phyloP scores from a whole-genome alignment of 1,140 invertebrate genomes.

The Chrysomallon squamiferum region DNA sequence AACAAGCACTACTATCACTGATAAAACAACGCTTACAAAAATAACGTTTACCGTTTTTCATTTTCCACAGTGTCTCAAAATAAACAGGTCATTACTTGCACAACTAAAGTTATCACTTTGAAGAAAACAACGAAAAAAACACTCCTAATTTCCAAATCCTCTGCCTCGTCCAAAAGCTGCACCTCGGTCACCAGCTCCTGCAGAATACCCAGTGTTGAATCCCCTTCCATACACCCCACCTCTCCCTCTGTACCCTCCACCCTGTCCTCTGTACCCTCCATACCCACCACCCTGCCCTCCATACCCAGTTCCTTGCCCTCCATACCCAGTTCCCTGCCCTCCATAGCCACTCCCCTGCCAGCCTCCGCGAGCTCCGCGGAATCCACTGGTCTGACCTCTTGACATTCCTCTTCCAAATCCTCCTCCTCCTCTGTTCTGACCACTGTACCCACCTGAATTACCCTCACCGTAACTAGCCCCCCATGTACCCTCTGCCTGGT shows the following conservation, averaged over 20 bases:
- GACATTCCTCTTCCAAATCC: neutral
- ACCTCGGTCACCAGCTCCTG: neutral
- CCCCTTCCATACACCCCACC: slow-evolving; percentile 3
- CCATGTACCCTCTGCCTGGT: too few species aligned
- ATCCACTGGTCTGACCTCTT: neutral
- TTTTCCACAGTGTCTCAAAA: too few species aligned
- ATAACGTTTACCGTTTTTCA: too few species aligned
- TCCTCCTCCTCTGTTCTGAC: slow-evolving; percentile 11
- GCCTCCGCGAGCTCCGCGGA: neutral
- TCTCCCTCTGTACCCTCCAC: neutral
- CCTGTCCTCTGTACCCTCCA: neutral
- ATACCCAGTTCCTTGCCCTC: neutral
- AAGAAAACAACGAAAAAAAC: too few species aligned
- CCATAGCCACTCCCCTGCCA: neutral
- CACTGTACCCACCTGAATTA: neutral
- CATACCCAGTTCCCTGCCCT: neutral
- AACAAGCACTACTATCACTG: too few species aligned
- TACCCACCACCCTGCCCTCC: neutral
- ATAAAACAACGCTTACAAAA: too few species aligned
- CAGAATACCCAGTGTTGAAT: neutral
- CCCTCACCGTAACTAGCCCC: neutral
- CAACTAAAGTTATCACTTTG: too few species aligned
- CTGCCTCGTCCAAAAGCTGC: slow-evolving; percentile 8
- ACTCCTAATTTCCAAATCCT: slow-evolving; percentile 2
- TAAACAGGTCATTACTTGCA: too few species aligned